phyloP scores from a whole-genome alignment of 2,888 invertebrate genomes.

The Exocentrus adspersus region DNA sequence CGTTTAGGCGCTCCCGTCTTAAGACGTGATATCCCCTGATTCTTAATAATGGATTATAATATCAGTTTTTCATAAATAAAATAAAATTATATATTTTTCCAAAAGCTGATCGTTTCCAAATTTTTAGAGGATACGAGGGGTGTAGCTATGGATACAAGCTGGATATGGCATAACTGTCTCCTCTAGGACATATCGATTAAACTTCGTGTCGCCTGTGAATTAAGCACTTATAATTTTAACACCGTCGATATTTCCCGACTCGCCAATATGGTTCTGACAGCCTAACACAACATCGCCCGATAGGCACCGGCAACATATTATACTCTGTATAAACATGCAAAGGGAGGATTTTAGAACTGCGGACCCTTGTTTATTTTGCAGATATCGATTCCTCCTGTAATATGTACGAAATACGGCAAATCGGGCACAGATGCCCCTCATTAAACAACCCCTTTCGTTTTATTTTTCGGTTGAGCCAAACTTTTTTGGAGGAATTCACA shows the following conservation, averaged over 20 bases:
- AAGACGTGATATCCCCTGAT: constrained; percentile 12
- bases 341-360: constrained; percentile 46
- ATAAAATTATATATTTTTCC: too few species aligned
- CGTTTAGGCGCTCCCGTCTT: constrained; percentile 19
- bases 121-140: too few species aligned
- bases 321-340: constrained; percentile 48
- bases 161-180: too few species aligned
- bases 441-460: constrained; percentile 15
- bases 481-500: too few species aligned
- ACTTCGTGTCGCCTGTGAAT: background rate
- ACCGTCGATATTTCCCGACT: constrained; percentile 2
- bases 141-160: too few species aligned
- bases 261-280: constrained; percentile 5
- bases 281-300: constrained; percentile 14
- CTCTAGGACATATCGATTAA: background rate
- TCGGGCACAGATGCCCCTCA: constrained; percentile 22
- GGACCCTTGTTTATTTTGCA: constrained; percentile 30
- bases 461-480: constrained; percentile 7
- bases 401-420: constrained; percentile 20
- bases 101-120: too few species aligned
- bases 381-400: constrained; percentile 19
- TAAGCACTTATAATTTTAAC: constrained; percentile 2
- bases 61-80: background rate
- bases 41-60: background rate
- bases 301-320: constrained; percentile 36